Evolutionary conservation across 1,140 invertebrate genomes (phyloP), one percentile per base, ranked within the genome.

Genomic region (Sipha flava): DNA sequence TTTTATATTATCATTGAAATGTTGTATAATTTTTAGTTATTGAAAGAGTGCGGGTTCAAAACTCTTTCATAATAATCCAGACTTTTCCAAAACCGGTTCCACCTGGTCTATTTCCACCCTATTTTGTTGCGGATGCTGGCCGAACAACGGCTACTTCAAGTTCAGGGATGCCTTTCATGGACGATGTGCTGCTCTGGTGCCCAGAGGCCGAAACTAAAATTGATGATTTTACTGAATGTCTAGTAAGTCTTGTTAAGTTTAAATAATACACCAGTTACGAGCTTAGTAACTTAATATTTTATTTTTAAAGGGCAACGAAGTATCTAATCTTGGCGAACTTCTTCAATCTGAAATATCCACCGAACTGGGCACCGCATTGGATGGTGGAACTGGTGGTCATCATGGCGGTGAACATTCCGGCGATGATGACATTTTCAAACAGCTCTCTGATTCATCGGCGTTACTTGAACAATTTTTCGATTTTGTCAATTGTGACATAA

Each of bases 121-220:
- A 86, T 87, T 84, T 85, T 84, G 82, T 84, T 75, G 80, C 80
- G 23, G 62, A 79, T 68, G 26, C 81, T 62, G 66, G 80, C 59
- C 34, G 40, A 43, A 79, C 80, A 29, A 57, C 81, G 52, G 18
- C 81, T 57, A 59, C 62, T 62, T 12, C 64, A 59, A 85, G 86
- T 85, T 86, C 86, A 86, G 86, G 86, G 88, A 96, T 96, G 94
- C 94, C 94, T 88, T 96, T 95, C 89, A 95, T 96, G 87, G 94
- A 95, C 88, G 94, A 95, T 89, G 94, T 95, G 85, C 86, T 93
- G 82, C 90, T 95, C 82, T 95, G 94, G 94, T 94, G 93, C 89
- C 92, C 83, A 6, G 83, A 83, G 73, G 94, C 93, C 87, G 93
- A 95, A 87, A 93, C 92, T 85, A 95, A 94, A 87, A 94, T 95